Conservation (phyloP, 2,113 vertebrate genomes). For the Cranoglanis bouderius region DNA sequence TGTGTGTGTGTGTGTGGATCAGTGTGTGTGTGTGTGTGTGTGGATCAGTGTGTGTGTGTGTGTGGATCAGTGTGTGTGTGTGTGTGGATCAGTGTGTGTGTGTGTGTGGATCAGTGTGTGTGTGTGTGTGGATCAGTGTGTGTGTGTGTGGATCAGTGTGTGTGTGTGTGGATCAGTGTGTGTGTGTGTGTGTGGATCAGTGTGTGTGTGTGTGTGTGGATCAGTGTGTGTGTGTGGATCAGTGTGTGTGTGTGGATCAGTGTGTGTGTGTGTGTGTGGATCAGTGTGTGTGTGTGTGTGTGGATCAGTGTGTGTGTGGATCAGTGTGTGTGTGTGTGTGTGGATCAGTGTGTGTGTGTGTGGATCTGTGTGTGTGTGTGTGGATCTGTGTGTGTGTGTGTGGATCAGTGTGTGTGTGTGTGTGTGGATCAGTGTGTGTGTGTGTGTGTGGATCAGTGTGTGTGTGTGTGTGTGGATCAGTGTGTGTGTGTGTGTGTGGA, state of each 20-base stretch:
- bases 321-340: not conserved
- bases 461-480: not conserved
- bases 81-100: not conserved
- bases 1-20: not conserved
- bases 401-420: no score
- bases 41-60: no score
- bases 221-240: not conserved
- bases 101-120: not conserved
- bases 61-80: not conserved
- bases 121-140: not conserved
- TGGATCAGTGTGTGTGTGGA: no score
- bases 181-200: no score
- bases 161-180: no score
- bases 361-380: not conserved
- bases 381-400: not conserved
- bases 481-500: not conserved
- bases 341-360: not conserved
- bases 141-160: not conserved
- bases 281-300: not conserved
- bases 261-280: not conserved
- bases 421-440: no score
- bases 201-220: not conserved
- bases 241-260: not conserved
- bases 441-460: no score
- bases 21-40: not conserved